Base-by-base conservation (phyloP, 2,888 invertebrate species). In the Gibbula magus region DNA sequence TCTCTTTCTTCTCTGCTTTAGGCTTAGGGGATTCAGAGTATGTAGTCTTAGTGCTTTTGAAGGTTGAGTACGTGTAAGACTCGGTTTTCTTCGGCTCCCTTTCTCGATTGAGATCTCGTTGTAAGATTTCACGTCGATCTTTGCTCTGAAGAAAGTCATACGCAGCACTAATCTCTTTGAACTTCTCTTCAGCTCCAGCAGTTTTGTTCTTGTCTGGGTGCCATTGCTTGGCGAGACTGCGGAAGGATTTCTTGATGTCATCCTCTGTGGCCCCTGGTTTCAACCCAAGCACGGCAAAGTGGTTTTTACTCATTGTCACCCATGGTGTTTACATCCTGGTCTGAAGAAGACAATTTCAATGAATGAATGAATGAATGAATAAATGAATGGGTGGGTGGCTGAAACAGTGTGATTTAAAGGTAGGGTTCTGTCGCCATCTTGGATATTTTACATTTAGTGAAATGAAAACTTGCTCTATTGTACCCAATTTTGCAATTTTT, bases 141-240 rank as follows among this genome's bases (percentile, higher is more conserved):
- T 85, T 79, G 78, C 79, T 87, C 79, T 91, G 90, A 5, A 92
- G 82, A 73, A 85, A 84, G 35, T 91, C 91, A 79, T 92, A 91
- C 18, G 92, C 90, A 7, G 88, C 89, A 13, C 86, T 83, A 25
- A 92, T 89, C 83, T 91, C 89, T 81, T 92, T 91, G 82, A 92
- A 92, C 74, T 87, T 89, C 79, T 91, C 92, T 77, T 91, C 91
- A 2, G 91, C 92, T 4, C 87, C 89, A 16, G 83, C 77, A 1
- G 84, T 87, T 29, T 87, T 87, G 83, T 91, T 91, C 83, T 91
- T 92, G 80, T 92, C 92, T 0, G 92, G 92, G 78, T 92, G 92
- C 83, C 85, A 91, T 78, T 90, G 84, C 70, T 88, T 90, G 22
- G 92, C 92, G 7, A 91, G 83, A 13, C 78, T 79, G 35, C 89